Evolutionary conservation across 2,888 invertebrate genomes (phyloP).

Genomic region (Bellardia pandia): DNA sequence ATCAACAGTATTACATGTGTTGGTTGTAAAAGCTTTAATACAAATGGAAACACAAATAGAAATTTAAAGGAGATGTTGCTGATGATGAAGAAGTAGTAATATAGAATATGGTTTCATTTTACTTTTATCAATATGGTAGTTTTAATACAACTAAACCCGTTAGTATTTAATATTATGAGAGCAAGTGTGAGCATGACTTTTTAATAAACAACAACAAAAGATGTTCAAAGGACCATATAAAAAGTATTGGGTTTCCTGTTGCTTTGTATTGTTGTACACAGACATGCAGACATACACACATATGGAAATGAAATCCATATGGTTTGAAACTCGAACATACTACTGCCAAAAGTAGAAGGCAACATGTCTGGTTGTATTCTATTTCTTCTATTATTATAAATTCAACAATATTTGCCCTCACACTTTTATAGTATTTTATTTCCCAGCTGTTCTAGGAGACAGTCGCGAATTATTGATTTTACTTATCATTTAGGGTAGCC

Average conservation of each 20-base stretch:
- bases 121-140: conserved; percentile 41
- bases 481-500: too few relatives aligned
- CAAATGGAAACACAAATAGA: not conserved
- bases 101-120: not conserved
- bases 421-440: not conserved
- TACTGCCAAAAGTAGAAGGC: conserved; percentile 11
- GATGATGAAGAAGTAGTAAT: not conserved
- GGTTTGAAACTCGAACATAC: not conserved
- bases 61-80: conserved; percentile 10
- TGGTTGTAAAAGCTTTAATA: conserved; percentile 1
- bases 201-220: conserved; percentile 60
- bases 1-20: conserved; percentile 17
- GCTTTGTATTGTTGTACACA: not conserved
- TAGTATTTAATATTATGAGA: not conserved
- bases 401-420: not conserved
- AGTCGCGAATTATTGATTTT: too few relatives aligned
- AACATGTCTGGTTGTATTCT: conserved; percentile 45
- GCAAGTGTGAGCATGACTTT: conserved; percentile 42
- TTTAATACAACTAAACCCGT: conserved; percentile 2
- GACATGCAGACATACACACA: not conserved
- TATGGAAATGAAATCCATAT: conserved; percentile 5
- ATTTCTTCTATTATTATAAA: not conserved
- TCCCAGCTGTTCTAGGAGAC: too few relatives aligned
- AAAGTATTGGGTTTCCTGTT: conserved; percentile 63
- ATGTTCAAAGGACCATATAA: conserved; percentile 26